phyloP scores from a whole-genome alignment of 2,797 vertebrate species.

The Bryconaethiops microstoma region DNA sequence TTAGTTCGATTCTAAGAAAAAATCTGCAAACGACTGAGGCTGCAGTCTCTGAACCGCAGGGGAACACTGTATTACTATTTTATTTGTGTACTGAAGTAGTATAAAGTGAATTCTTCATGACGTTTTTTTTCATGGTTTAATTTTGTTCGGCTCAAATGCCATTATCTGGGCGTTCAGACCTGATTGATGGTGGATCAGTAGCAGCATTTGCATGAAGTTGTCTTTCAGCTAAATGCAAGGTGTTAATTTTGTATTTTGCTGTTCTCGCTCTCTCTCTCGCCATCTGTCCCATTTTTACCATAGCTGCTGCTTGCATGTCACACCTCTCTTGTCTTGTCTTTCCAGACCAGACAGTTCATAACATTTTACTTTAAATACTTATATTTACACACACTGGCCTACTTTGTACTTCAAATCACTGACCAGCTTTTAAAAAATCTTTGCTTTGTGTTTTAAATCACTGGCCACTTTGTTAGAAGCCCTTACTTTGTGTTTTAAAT shows the following conservation, averaged over 20 bases:
- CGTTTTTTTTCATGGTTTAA: neutral
- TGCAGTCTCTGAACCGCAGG: too few species aligned
- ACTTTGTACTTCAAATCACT: too few species aligned
- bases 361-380: neutral
- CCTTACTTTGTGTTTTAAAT: too few species aligned
- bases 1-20: too few species aligned
- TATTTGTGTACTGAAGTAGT: too few species aligned
- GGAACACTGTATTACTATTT: too few species aligned
- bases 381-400: neutral
- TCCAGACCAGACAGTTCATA: neutral
- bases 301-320: neutral
- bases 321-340: neutral
- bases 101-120: too few species aligned
- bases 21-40: too few species aligned
- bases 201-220: neutral
- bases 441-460: too few species aligned
- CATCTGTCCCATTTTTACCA: conserved; percentile 27
- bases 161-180: neutral
- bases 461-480: too few species aligned
- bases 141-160: neutral
- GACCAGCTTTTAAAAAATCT: too few species aligned
- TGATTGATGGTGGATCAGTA: neutral
- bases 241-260: conserved; percentile 4
- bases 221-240: neutral
- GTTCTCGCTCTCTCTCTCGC: neutral